phyloP scores from a whole-genome alignment of 2,888 invertebrate genomes.

The Carpatolechia fugitivella region DNA sequence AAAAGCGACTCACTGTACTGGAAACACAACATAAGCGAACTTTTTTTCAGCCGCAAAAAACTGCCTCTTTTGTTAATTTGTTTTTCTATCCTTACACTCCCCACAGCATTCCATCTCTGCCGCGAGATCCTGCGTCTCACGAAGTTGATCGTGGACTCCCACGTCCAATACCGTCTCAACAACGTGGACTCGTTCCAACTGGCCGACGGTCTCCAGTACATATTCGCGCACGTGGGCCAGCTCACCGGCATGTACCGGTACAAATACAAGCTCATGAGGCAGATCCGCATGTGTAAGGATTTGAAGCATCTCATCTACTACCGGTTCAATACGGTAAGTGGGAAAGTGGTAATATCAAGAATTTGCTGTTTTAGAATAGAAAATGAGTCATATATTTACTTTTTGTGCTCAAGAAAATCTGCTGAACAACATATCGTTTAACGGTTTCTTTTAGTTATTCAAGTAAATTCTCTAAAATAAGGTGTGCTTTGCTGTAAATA shows the following conservation, averaged over 20 bases:
- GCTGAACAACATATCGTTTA: no score
- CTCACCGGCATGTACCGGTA: constrained; percentile 99
- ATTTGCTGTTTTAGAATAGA: neutral
- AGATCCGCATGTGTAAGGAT: constrained; percentile 99
- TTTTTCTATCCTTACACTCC: neutral
- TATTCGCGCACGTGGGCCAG: constrained; percentile 99
- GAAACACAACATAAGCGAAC: no score
- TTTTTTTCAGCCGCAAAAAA: no score
- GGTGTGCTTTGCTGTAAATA: no score
- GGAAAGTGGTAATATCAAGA: neutral
- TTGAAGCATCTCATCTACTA: constrained; percentile 99
- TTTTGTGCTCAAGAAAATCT: neutral
- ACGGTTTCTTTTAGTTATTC: no score
- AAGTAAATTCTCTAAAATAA: no score
- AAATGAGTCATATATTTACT: neutral
- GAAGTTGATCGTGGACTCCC: constrained; percentile 98
- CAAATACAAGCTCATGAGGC: constrained; percentile 98
- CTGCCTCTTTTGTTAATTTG: no score
- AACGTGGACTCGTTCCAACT: constrained; percentile 99
- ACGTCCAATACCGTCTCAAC: constrained; percentile 99
- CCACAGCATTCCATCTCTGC: constrained; percentile 97
- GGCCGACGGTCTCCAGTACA: constrained; percentile 98
- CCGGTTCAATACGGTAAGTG: constrained; percentile 96
- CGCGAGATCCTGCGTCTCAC: constrained; percentile 99
- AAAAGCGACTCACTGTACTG: no score